A percentile compares a stretch with the other conserved stretches of the same genome.
phyloP scores from a whole-genome alignment of 2,797 vertebrate species.

The Pangasius djambal region DNA sequence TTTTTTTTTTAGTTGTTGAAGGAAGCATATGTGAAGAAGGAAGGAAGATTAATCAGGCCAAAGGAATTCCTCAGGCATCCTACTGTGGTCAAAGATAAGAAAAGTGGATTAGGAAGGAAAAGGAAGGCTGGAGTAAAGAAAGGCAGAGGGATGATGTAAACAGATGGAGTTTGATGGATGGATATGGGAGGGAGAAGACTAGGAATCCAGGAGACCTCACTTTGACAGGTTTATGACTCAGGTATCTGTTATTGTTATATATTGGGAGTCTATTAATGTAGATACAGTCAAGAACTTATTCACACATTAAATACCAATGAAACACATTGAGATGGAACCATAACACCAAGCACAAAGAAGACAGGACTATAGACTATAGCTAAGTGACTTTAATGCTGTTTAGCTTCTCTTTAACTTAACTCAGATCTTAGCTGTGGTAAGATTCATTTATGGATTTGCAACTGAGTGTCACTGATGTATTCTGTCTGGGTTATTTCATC shows the following conservation, averaged over 20 bases:
- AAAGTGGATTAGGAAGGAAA: conserved; percentile 7
- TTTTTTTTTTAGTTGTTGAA: background rate
- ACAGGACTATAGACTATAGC: background rate
- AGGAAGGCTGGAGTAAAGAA: background rate
- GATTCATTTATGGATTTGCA: background rate
- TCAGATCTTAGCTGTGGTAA: background rate
- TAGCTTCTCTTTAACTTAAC: background rate
- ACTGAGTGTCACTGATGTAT: background rate
- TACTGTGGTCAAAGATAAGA: conserved; percentile 10
- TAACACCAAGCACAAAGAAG: background rate
- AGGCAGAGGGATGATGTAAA: background rate
- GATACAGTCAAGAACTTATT: background rate
- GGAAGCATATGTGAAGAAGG: conserved; percentile 25
- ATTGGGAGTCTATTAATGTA: background rate
- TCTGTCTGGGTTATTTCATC: background rate
- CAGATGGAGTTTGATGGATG: background rate
- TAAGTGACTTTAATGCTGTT: background rate
- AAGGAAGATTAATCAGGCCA: conserved; percentile 27
- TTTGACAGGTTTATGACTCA: background rate
- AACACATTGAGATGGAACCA: background rate
- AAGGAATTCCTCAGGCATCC: conserved; percentile 17
- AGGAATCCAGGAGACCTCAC: background rate
- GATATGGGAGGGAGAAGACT: background rate
- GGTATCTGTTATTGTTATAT: background rate
- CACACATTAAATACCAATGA: background rate